phyloP scores from a whole-genome alignment of 2,797 vertebrate species.

The Sarcoramphus papa region DNA sequence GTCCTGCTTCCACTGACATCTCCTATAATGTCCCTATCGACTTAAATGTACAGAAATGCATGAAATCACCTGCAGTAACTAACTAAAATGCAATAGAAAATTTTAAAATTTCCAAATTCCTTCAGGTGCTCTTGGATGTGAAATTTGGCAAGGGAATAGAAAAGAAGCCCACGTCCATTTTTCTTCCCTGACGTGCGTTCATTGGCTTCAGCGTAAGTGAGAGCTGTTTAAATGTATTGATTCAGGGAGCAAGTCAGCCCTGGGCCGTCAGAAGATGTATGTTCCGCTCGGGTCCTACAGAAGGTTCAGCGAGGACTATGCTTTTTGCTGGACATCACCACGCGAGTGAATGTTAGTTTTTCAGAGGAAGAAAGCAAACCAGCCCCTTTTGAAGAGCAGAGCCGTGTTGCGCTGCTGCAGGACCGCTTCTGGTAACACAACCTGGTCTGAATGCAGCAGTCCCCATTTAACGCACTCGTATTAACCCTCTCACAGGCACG shows the following conservation, averaged over 20 bases:
- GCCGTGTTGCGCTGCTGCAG: not conserved
- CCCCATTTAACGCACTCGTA: not conserved
- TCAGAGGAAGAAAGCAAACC: not conserved
- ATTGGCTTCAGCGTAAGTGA: not conserved
- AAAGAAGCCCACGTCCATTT: not conserved
- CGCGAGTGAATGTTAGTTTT: not conserved
- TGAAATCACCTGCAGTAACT: not conserved
- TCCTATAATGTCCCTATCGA: not conserved
- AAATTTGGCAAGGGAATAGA: not conserved
- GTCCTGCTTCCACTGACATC: not conserved
- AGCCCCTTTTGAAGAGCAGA: not conserved
- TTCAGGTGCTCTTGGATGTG: not conserved
- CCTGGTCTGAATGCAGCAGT: not conserved
- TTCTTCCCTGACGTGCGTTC: not conserved
- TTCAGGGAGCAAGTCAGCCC: not conserved
- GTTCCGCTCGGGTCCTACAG: fast-evolving
- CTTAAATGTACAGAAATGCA: not conserved
- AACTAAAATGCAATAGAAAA: not conserved
- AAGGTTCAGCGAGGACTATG: not conserved
- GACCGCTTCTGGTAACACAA: not conserved
- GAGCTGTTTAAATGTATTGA: not conserved
- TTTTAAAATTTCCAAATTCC: not conserved
- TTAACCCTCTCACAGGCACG: not conserved
- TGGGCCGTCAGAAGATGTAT: not conserved
- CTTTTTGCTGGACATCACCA: not conserved